Conservation (phyloP, 2,888 invertebrate genomes). For the Orthosia gothica region DNA sequence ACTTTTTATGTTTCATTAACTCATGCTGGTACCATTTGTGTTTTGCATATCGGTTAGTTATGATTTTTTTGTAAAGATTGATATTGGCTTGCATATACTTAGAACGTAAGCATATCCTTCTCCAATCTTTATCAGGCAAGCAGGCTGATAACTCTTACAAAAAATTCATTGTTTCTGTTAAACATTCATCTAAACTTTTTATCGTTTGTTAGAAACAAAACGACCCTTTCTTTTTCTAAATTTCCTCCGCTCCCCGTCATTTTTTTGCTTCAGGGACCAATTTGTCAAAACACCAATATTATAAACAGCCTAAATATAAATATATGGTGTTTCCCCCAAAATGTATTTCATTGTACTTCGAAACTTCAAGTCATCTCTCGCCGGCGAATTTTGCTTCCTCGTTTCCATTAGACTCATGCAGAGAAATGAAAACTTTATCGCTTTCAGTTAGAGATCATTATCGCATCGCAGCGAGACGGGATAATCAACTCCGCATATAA, state of each 20-base stretch:
- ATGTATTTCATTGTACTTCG: conserved; percentile 66
- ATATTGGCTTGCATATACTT: not conserved
- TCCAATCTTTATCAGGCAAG: not conserved
- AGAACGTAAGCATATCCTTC: not conserved
- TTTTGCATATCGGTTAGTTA: conserved; percentile 45
- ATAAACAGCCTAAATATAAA: conserved; percentile 62
- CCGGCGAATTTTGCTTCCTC: conserved; percentile 57
- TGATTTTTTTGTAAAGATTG: not conserved
- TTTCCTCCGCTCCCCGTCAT: conserved; percentile 16
- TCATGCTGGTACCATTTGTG: conserved; percentile 8
- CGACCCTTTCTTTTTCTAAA: conserved; percentile 7
- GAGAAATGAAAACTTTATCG: conserved; percentile 60
- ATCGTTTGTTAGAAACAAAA: conserved; percentile 17
- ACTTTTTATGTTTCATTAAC: conserved; percentile 58
- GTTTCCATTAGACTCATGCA: conserved; percentile 52
- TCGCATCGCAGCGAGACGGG: conserved; percentile 40
- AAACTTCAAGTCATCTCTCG: conserved; percentile 69
- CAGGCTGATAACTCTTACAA: not conserved
- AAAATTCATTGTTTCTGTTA: not conserved
- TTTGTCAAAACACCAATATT: conserved; percentile 61
- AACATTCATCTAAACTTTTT: conserved; percentile 8
- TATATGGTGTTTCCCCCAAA: conserved; percentile 52
- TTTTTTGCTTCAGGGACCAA: conserved; percentile 47
- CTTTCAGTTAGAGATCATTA: conserved; percentile 60
- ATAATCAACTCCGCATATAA: conserved; percentile 68